phyloP scores from a whole-genome alignment of 2,113 vertebrate species.

The Vireo altiloquus region DNA sequence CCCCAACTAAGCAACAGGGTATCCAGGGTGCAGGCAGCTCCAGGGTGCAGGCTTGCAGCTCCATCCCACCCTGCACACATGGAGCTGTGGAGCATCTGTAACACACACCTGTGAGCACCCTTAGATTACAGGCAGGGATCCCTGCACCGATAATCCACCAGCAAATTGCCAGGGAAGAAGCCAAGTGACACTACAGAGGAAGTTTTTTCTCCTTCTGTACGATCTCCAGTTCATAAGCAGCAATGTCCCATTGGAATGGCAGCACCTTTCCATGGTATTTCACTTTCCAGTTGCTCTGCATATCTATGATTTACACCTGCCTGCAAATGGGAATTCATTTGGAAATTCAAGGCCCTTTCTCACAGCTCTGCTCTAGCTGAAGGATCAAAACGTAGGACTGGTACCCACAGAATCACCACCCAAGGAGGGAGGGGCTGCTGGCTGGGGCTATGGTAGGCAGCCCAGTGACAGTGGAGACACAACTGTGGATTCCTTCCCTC shows the following conservation, averaged over 20 bases:
- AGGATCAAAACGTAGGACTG: not conserved
- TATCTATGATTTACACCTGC: not conserved
- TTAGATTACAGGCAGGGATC: not conserved
- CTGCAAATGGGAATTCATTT: not conserved
- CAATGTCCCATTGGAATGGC: not conserved
- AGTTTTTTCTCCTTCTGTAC: not conserved
- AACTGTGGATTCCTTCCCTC: not conserved
- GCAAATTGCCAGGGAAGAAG: not conserved
- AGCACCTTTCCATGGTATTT: not conserved
- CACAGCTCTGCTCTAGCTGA: not conserved
- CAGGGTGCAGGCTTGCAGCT: rapidly evolving
- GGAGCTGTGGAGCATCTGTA: not conserved
- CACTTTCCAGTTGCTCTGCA: not conserved
- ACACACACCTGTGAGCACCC: rapidly evolving
- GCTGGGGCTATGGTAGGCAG: not conserved
- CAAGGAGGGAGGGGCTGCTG: rapidly evolving
- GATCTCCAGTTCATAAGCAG: not conserved
- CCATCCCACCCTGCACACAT: not conserved
- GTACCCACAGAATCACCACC: not conserved
- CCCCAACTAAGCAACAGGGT: rapidly evolving
- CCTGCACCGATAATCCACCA: not conserved
- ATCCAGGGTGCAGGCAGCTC: not conserved
- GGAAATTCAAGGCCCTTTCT: not conserved
- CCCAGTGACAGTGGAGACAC: not conserved
- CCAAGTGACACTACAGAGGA: not conserved